These are phyloP conservation scores for Lagorchestes hirsutus DNA, from an alignment of 2,797 vertebrate species.

Conservation along the genomic window DNA sequence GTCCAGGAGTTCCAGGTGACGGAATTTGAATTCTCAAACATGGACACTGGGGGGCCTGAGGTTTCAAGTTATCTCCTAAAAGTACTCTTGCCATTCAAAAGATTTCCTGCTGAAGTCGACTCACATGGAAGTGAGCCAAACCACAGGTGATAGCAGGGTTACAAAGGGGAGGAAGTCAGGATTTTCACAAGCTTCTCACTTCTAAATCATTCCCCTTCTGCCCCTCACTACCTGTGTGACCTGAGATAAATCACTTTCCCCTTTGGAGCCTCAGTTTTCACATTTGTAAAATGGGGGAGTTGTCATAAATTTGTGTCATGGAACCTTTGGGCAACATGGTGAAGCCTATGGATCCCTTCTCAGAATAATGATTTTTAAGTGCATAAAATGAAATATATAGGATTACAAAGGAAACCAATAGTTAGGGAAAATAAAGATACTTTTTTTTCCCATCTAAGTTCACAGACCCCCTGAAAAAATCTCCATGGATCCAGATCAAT, in stretches of 20 bases:
- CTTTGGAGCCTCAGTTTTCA: background rate
- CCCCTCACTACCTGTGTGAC: background rate
- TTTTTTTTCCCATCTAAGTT: background rate
- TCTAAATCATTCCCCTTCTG: background rate
- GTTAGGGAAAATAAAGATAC: background rate
- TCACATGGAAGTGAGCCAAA: slow-evolving; percentile 68
- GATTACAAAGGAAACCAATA: background rate
- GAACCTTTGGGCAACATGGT: background rate
- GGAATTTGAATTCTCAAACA: slow-evolving; percentile 63
- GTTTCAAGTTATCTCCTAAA: slow-evolving; percentile 58
- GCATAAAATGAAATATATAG: background rate
- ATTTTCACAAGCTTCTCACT: background rate
- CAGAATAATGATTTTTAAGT: background rate
- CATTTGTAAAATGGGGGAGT: background rate
- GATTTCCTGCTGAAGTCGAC: slow-evolving; percentile 66
- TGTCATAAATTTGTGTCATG: background rate
- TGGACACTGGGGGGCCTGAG: slow-evolving; percentile 53
- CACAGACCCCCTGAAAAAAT: background rate
- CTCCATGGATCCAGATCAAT: background rate
- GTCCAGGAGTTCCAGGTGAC: slow-evolving; percentile 1
- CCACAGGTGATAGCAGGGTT: slow-evolving; percentile 46
- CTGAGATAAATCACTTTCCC: background rate
- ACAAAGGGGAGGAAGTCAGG: background rate
- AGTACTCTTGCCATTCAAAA: slow-evolving; percentile 69
- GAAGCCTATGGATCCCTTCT: background rate